Conservation (phyloP, 2,797 vertebrate genomes). For the Rousettus madagascariensis region DNA sequence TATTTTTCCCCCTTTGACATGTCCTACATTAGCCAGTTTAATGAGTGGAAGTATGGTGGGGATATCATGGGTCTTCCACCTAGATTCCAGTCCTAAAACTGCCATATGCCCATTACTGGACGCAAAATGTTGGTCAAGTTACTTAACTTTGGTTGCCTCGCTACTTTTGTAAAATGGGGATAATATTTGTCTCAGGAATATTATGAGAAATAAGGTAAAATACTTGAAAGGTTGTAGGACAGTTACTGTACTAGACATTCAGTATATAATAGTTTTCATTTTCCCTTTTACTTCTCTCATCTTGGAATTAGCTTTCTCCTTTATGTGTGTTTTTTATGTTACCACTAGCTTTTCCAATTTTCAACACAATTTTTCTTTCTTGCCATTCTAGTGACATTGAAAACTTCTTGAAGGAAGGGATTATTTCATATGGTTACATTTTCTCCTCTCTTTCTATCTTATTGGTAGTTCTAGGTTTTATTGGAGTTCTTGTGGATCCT, state of each 20-base stretch:
- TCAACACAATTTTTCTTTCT: neutral
- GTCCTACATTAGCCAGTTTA: neutral
- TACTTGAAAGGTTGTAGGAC: neutral
- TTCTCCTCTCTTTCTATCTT: neutral
- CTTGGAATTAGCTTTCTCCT: neutral
- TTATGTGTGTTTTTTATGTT: neutral
- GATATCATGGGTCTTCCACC: neutral
- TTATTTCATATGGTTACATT: neutral
- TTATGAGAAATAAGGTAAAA: neutral
- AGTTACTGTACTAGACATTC: neutral
- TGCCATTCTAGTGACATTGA: neutral
- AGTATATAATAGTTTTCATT: neutral
- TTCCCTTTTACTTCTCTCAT: neutral
- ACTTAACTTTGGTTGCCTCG: neutral
- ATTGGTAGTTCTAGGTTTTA: neutral
- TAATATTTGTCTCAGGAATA: neutral
- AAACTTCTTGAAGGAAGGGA: neutral
- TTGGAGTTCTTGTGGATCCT: neutral
- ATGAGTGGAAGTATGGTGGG: neutral
- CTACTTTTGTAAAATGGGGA: neutral
- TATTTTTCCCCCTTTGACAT: neutral
- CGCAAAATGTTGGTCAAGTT: neutral
- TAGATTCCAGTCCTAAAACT: neutral
- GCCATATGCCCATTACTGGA: neutral
- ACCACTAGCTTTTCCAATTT: neutral